Conservation (phyloP, 2,113 vertebrate species). For the Mugil cephalus region DNA sequence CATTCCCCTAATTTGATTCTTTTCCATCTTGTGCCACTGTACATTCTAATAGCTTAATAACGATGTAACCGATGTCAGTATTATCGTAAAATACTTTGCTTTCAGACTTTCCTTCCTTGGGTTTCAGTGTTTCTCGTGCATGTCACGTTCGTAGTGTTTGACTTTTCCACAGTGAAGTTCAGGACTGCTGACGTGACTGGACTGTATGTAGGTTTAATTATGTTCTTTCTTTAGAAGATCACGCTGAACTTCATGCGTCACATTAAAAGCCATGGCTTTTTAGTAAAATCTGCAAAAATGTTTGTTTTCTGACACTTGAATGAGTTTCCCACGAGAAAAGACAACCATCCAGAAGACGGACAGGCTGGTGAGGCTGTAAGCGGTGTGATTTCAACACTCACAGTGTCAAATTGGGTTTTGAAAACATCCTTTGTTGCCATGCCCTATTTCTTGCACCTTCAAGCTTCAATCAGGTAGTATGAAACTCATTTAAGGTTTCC, state of each 20-base stretch:
- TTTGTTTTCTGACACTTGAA: too few species aligned
- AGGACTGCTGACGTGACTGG: neutral
- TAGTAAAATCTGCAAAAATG: too few species aligned
- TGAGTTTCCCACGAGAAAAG: conserved; percentile 25
- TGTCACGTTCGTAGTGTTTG: conserved; percentile 4
- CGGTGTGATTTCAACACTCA: conserved; percentile 5
- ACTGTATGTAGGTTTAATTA: neutral
- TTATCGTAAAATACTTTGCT: conserved; percentile 21
- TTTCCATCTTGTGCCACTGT: conserved; percentile 14
- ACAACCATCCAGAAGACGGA: conserved; percentile 7
- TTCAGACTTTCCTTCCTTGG: conserved; percentile 3
- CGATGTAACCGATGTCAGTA: conserved; percentile 8
- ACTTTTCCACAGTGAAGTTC: neutral
- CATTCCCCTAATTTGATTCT: conserved; percentile 23
- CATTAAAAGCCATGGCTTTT: neutral
- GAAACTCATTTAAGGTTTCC: conserved; percentile 8
- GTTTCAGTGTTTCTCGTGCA: conserved; percentile 8
- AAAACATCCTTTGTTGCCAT: neutral
- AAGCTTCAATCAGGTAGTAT: too few species aligned
- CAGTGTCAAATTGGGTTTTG: neutral
- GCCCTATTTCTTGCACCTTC: too few species aligned
- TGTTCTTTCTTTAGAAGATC: neutral
- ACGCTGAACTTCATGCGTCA: neutral
- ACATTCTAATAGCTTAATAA: conserved; percentile 45
- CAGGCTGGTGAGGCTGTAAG: too few species aligned